Conservation (phyloP, 2,797 vertebrate genomes). For the Choloepus didactylus region DNA sequence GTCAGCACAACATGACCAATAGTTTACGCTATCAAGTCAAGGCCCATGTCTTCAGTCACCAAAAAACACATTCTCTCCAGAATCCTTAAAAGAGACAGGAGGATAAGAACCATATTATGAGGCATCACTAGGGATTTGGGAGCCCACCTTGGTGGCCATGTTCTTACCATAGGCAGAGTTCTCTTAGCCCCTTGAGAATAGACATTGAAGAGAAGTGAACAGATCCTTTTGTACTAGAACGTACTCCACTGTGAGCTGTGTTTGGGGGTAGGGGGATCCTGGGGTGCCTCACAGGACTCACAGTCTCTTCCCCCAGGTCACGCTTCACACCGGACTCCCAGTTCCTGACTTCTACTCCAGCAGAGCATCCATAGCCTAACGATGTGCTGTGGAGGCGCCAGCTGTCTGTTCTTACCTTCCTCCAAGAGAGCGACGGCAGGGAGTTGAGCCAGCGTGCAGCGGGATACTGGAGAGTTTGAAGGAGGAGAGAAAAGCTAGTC, state of each 20-base stretch:
- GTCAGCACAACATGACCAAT: background rate
- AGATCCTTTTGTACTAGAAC: background rate
- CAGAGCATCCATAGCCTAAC: slow-evolving; percentile 88
- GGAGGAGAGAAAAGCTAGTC: slow-evolving; percentile 70
- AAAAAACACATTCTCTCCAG: background rate
- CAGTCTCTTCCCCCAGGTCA: slow-evolving; percentile 90
- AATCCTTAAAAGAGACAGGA: slow-evolving; percentile 8
- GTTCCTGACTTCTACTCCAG: slow-evolving; percentile 97
- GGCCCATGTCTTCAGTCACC: background rate
- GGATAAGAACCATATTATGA: background rate
- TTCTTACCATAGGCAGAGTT: background rate
- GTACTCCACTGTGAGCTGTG: background rate
- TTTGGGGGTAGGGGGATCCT: background rate
- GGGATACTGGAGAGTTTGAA: background rate
- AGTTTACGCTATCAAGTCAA: background rate
- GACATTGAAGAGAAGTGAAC: background rate
- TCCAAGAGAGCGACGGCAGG: slow-evolving; percentile 19
- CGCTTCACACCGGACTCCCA: slow-evolving; percentile 96
- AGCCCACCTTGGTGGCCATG: background rate
- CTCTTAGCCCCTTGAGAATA: background rate
- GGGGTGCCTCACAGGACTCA: background rate
- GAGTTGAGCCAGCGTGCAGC: background rate
- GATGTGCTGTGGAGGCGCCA: slow-evolving; percentile 55
- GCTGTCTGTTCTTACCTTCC: slow-evolving; percentile 76
- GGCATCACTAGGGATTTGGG: background rate